Conservation (phyloP, 2,113 vertebrate species). For the Synodontis membranacea region DNA sequence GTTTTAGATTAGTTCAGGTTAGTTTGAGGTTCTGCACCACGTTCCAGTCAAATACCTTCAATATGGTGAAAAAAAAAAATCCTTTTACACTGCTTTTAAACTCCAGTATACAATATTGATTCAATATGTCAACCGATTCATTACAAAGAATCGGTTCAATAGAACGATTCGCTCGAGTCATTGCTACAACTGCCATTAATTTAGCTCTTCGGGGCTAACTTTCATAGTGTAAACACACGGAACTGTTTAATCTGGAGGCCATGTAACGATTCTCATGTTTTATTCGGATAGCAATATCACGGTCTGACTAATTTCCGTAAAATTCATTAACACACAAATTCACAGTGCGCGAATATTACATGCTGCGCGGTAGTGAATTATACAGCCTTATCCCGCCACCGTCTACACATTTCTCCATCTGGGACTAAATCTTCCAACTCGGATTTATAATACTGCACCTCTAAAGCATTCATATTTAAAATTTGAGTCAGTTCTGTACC, state of each 20-base stretch:
- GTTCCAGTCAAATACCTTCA: no score
- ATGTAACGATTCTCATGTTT: neutral
- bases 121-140: neutral
- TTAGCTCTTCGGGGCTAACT: neutral
- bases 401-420: no score
- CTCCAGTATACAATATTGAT: neutral
- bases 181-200: neutral
- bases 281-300: neutral
- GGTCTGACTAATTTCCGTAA: neutral
- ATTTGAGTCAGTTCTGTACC: neutral
- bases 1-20: no score
- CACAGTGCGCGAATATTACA: neutral
- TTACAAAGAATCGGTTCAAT: neutral
- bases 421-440: neutral
- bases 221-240: neutral
- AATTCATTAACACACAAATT: no score
- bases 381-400: no score
- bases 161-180: neutral
- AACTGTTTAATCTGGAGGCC: neutral
- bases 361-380: neutral
- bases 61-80: no score
- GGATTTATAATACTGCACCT: neutral
- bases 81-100: no score
- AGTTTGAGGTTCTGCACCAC: no score
- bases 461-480: neutral